These are phyloP conservation scores for Meda fulgida DNA, from an alignment of 2,797 vertebrate genomes.

Conservation along the genomic window DNA sequence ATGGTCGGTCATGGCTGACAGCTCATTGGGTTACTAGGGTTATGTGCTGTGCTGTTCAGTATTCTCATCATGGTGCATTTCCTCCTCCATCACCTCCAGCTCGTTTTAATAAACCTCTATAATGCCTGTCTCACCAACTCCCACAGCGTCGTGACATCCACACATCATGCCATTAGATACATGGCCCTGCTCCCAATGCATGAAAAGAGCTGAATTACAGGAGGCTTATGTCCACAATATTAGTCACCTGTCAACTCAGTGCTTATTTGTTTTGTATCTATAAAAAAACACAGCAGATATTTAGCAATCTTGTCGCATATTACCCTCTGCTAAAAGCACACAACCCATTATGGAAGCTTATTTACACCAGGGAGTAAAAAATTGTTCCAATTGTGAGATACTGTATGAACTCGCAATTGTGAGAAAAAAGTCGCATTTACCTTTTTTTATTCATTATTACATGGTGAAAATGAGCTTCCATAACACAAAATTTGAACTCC, in stretches of 20 bases:
- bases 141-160: constrained; percentile 52
- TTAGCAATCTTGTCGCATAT: background rate
- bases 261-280: constrained; percentile 41
- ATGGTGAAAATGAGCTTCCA: background rate
- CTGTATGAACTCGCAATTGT: background rate
- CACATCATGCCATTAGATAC: constrained; percentile 62
- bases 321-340: background rate
- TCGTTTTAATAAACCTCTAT: constrained; percentile 68
- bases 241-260: constrained; percentile 71
- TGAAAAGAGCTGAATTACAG: constrained; percentile 71
- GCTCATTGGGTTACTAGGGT: constrained; percentile 37
- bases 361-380: background rate
- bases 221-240: constrained; percentile 70
- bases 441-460: background rate
- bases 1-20: constrained; percentile 28
- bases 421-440: background rate
- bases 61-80: constrained; percentile 59
- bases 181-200: constrained; percentile 66
- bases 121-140: constrained; percentile 58
- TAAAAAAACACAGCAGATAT: background rate
- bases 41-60: constrained; percentile 40
- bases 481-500: background rate
- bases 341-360: constrained; percentile 4
- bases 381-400: background rate
- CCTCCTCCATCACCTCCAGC: constrained; percentile 68